Conservation (phyloP, 2,888 invertebrate genomes). For the Cosmopolites sordidus region DNA sequence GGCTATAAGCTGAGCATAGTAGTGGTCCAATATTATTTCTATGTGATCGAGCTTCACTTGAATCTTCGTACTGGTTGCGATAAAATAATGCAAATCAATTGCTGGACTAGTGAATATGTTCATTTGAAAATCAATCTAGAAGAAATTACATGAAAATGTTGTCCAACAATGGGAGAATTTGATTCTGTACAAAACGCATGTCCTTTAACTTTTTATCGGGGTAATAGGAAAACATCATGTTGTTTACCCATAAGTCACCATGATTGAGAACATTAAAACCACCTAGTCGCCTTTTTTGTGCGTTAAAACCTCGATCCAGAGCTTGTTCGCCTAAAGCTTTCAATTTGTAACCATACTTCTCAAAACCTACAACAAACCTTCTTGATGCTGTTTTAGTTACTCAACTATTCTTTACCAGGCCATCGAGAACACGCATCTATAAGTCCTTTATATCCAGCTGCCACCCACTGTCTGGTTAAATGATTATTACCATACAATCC, state of each 20-base stretch:
- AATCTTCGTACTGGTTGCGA: conserved; percentile 45
- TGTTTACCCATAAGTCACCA: conserved; percentile 54
- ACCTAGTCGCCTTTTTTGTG: conserved; percentile 34
- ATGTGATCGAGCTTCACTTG: conserved; percentile 38
- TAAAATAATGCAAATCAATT: conserved; percentile 49
- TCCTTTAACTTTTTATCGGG: conserved; percentile 42
- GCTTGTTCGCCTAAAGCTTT: conserved; percentile 38
- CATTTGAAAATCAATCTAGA: conserved; percentile 52
- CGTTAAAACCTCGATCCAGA: conserved; percentile 31
- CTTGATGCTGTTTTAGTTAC: not conserved
- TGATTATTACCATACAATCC: conserved; percentile 36
- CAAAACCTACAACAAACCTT: conserved; percentile 36
- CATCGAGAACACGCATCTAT: conserved; percentile 47
- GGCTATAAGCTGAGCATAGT: conserved; percentile 38
- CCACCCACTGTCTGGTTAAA: conserved; percentile 34
- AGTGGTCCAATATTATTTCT: conserved; percentile 39
- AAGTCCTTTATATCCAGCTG: conserved; percentile 35
- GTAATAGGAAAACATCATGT: conserved; percentile 52
- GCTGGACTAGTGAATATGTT: conserved; percentile 47
- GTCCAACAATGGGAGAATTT: not conserved
- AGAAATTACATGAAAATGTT: conserved; percentile 17
- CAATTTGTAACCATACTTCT: conserved; percentile 47
- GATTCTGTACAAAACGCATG: conserved; percentile 39
- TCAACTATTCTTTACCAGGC: conserved; percentile 38
- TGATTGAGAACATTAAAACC: conserved; percentile 52